Conservation (phyloP, 1,140 invertebrate genomes). For the Apis dorsata region DNA sequence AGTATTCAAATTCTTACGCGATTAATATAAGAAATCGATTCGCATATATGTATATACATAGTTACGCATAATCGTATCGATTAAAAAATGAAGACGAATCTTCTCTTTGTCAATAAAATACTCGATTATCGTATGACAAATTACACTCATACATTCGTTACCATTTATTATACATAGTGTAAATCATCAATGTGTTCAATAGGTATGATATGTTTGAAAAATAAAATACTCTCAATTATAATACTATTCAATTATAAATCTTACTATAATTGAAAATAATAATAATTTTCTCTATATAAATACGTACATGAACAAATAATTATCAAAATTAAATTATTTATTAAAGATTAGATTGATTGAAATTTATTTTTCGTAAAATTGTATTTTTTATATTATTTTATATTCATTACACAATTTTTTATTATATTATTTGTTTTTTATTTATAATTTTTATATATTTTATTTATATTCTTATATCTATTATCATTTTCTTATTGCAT, state of each 20-base stretch:
- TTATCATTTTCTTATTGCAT: no score
- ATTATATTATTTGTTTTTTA: no score
- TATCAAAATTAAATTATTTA: not conserved
- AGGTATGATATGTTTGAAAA: conserved; percentile 34
- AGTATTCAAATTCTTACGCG: conserved; percentile 13
- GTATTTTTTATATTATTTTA: not conserved
- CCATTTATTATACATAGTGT: conserved; percentile 30
- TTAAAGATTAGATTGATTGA: no score
- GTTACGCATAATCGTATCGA: not conserved
- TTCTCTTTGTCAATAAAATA: conserved; percentile 20
- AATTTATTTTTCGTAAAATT: not conserved
- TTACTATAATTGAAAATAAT: not conserved
- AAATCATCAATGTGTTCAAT: conserved; percentile 27
- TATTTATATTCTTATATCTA: not conserved
- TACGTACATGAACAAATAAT: not conserved
- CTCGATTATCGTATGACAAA: conserved; percentile 20
- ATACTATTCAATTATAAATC: not conserved
- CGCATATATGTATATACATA: not conserved
- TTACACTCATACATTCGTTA: conserved; percentile 36
- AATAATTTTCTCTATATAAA: not conserved
- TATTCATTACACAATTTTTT: no score
- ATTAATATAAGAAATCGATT: conserved; percentile 1
- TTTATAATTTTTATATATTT: not conserved
- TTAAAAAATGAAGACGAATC: not conserved
- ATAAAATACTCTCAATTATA: not conserved